Evolutionary conservation across 30 jellyfish, hydroid and myxozoan genomes (phyloP).

Genomic region (Euphysa ruthae): DNA sequence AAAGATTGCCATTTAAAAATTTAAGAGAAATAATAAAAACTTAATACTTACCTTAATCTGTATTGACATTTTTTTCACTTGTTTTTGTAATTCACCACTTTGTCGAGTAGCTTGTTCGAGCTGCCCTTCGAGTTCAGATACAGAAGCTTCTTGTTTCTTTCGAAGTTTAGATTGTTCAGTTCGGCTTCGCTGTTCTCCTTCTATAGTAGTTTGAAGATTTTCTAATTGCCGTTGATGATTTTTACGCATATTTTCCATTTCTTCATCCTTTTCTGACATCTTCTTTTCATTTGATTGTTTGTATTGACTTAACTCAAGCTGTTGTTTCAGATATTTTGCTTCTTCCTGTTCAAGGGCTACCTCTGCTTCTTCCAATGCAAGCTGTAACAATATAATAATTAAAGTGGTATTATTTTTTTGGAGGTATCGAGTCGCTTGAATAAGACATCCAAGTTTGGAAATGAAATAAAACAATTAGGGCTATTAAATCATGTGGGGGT

Average conservation of each 20-base stretch:
- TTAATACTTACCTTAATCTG: conserved; percentile 59
- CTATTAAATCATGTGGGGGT: too few species aligned
- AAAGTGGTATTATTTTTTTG: too few species aligned
- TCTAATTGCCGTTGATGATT: conserved; percentile 96
- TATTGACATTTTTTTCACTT: conserved; percentile 80
- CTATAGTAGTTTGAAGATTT: conserved; percentile 77
- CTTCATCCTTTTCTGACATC: conserved; percentile 83
- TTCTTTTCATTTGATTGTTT: conserved; percentile 75
- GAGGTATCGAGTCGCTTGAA: too few species aligned
- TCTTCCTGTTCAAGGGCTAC: conserved; percentile 99
- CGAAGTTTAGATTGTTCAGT: conserved; percentile 70
- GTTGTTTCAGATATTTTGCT: conserved; percentile 87
- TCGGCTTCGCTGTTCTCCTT: conserved; percentile 71
- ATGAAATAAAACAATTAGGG: too few species aligned
- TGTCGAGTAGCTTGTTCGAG: conserved; percentile 77
- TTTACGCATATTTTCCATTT: conserved; percentile 81
- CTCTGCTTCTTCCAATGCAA: conserved; percentile 94
- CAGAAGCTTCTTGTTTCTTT: conserved; percentile 80
- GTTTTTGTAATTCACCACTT: conserved; percentile 77
- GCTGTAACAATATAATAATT: too few species aligned
- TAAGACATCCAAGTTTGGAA: too few species aligned
- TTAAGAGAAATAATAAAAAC: too few species aligned
- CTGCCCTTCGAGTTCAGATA: conserved; percentile 80
- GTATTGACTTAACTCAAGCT: conserved; percentile 86
- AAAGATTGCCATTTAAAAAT: too few species aligned